Percentiles rank a stretch among this genome's conserved stretches.
Evolutionary conservation across 2,113 vertebrate species (phyloP).

Genomic region (Cairina moschata): DNA sequence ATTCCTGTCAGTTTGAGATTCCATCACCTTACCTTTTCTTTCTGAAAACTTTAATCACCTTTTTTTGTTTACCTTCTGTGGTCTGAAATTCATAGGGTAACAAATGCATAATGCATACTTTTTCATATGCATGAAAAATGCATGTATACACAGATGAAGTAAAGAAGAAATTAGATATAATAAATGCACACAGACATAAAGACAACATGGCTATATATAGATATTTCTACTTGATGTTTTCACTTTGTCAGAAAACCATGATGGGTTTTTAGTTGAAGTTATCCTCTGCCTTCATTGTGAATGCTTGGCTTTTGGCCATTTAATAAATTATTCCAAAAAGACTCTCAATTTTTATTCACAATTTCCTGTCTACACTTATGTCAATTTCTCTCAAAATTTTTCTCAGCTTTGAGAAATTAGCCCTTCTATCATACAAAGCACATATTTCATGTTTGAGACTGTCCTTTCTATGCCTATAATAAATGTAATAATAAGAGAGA

Average conservation of each 20-base stretch:
- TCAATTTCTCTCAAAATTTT: conserved; percentile 34
- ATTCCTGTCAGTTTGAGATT: background rate
- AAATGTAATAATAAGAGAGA: background rate
- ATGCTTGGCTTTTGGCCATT: conserved; percentile 39
- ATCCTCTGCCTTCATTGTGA: background rate
- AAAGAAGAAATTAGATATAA: background rate
- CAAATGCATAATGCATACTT: background rate
- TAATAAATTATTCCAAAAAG: conserved; percentile 49
- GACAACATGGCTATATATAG: background rate
- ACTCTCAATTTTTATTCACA: conserved; percentile 44
- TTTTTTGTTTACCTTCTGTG: background rate
- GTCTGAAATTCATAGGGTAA: background rate
- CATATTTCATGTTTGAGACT: conserved; percentile 14
- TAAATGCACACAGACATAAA: background rate
- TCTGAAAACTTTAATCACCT: background rate
- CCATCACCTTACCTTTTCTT: background rate
- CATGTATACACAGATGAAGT: background rate
- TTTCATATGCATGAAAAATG: background rate
- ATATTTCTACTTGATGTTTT: background rate
- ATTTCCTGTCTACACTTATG: conserved; percentile 39
- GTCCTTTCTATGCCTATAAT: conserved; percentile 22
- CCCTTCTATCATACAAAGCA: background rate
- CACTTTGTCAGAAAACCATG: background rate
- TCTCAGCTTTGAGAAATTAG: conserved; percentile 51
- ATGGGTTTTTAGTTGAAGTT: conserved; percentile 17